These are phyloP conservation scores for Trididemnum clinides DNA, from an alignment of 23 tunicate species.

Conservation along the genomic window DNA sequence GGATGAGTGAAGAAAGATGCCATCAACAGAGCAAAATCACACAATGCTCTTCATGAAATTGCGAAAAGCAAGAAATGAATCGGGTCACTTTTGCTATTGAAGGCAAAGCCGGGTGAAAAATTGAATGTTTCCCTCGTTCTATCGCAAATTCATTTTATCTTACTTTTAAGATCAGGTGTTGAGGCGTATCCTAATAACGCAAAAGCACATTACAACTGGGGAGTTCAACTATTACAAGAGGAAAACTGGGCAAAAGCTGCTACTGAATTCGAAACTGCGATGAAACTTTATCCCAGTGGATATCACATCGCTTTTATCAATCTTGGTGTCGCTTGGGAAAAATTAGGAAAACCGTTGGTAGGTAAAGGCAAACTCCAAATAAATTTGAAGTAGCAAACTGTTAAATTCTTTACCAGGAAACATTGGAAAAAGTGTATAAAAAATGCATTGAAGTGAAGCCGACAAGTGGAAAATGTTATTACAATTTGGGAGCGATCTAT, in stretches of 20 bases:
- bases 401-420: not conserved
- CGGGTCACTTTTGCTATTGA: too few relatives aligned
- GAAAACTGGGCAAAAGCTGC: constrained; percentile 47
- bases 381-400: too few relatives aligned
- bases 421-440: not conserved
- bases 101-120: too few relatives aligned
- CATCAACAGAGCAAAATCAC: too few relatives aligned
- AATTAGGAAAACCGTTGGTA: not conserved
- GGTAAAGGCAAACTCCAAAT: too few relatives aligned
- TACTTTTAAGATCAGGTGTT: constrained; percentile 31
- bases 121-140: too few relatives aligned
- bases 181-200: constrained; percentile 44
- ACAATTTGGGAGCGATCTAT: not conserved
- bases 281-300: constrained; percentile 36
- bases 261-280: constrained; percentile 26
- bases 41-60: too few relatives aligned
- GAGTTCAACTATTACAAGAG: constrained; percentile 25
- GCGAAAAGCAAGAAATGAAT: too few relatives aligned
- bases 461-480: not conserved
- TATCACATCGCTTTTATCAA: not conserved
- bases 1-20: too few relatives aligned
- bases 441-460: not conserved
- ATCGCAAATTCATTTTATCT: too few relatives aligned
- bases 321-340: not conserved
- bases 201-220: constrained; percentile 68